Conservation (phyloP, 1,140 invertebrate genomes). For the Dufourea novaeangliae region DNA sequence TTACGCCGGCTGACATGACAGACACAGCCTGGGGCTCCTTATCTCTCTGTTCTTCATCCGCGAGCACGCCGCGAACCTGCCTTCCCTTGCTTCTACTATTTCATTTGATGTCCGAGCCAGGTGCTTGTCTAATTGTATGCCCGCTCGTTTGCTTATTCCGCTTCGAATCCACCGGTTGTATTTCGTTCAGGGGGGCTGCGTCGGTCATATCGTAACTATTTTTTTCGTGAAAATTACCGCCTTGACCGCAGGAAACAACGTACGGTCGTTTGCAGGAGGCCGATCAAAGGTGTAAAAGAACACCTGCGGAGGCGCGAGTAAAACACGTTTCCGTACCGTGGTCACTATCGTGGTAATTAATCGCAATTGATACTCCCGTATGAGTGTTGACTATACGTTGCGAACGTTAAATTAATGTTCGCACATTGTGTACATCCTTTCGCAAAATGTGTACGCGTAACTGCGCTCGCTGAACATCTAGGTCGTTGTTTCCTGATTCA, state of each 20-base stretch:
- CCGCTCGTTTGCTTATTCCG: conserved; percentile 25
- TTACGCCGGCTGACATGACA: conserved; percentile 73
- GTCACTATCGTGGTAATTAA: conserved; percentile 42
- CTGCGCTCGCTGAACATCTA: conserved; percentile 15
- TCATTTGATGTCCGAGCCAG: conserved; percentile 71
- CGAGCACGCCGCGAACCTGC: conserved; percentile 25
- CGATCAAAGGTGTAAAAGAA: conserved; percentile 10
- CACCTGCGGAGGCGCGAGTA: conserved; percentile 31
- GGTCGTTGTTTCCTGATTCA: conserved; percentile 24
- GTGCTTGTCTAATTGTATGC: conserved; percentile 55
- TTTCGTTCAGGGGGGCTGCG: conserved; percentile 13
- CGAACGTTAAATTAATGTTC: conserved; percentile 46
- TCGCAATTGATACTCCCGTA: conserved; percentile 36
- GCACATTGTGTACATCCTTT: conserved; percentile 2
- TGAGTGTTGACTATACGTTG: conserved; percentile 32
- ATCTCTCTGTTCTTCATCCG: conserved; percentile 48
- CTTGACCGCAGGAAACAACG: conserved; percentile 11
- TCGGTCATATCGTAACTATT: background rate
- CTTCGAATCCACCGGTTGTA: conserved; percentile 43
- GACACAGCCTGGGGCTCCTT: conserved; percentile 65
- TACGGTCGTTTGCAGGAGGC: background rate
- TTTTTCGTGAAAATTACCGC: conserved; percentile 24
- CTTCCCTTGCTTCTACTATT: conserved; percentile 43
- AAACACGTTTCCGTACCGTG: conserved; percentile 26
- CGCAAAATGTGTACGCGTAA: background rate